Base-by-base conservation (phyloP, 2,888 invertebrate genomes). In the Cephus nigrinus region DNA sequence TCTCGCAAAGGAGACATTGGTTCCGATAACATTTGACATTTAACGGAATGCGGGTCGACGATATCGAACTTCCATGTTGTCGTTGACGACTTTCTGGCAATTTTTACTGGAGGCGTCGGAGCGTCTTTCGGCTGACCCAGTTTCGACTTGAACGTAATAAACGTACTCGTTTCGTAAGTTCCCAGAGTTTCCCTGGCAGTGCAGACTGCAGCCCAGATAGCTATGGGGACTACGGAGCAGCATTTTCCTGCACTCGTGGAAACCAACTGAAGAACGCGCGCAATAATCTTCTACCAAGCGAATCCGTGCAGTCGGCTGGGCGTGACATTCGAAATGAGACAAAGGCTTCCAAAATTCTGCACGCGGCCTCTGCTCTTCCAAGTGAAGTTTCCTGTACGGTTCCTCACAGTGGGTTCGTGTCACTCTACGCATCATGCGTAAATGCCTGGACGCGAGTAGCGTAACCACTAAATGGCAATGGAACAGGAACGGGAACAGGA, bases 41-140 rank as follows among this genome's bases (percentile, higher is more conserved):
- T 71, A 31, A 33, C 71, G 32, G 31, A 71, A 71, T 71, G 31
- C 12, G 71, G 71, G 23, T 31, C 32, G 71, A 33, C 71, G 71
- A 71, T 71, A 71, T n/a, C 31, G 71, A 71, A 95, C 95, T 91
- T 95, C 95, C 77, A 93, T 92, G 78, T 95, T 95, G 30, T 95
- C 95, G 91, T 95, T 95, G 40, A 95, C 95, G 86, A 86, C 5
- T 55, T 55, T 23, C 55, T 2, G 55, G 23, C 55, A 23, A 23
- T 55, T 55, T 55, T 55, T 55, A 55, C 55, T 55, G 23, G 23
- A 23, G 55, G 55, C 55, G 55, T 55, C 55, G 55, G 23, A 55
- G 1, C 55, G 55, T 55, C 55, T 55, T 55, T 55, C 55, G 55
- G 23, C 55, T 55, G 55, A 55, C 55, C 55, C 55, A 55, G 55